These are phyloP conservation scores for Micropoecilia bifurca DNA, from an alignment of 2,797 vertebrate species.

Conservation along the genomic window DNA sequence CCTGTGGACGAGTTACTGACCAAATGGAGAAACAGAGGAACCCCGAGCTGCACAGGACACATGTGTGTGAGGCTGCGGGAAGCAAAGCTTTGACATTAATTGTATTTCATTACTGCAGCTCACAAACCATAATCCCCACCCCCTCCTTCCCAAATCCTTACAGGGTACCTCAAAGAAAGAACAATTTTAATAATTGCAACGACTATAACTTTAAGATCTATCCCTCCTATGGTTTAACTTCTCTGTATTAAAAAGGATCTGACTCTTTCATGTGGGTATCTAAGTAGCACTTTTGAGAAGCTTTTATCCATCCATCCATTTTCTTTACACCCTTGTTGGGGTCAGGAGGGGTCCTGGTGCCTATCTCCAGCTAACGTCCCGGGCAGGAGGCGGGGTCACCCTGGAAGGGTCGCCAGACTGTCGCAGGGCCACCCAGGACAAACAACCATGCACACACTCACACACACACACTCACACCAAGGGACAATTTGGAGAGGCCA, in stretches of 20 bases:
- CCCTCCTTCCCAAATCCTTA: background rate
- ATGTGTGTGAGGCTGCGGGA: conserved; percentile 13
- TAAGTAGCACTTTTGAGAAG: background rate
- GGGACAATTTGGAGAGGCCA: too few species aligned
- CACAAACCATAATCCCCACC: background rate
- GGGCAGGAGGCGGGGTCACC: too few species aligned
- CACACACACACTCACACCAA: too few species aligned
- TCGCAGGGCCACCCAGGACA: too few species aligned
- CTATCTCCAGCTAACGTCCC: too few species aligned
- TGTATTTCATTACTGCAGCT: conserved; percentile 19
- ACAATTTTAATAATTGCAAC: background rate
- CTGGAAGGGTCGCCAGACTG: too few species aligned
- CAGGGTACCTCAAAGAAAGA: conserved; percentile 2
- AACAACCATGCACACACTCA: too few species aligned
- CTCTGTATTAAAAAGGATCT: background rate
- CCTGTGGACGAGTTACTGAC: conserved; percentile 46
- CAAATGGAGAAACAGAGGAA: conserved; percentile 42
- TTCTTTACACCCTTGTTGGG: too few species aligned
- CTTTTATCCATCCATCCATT: background rate
- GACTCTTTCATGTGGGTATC: background rate
- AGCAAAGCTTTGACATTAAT: conserved; percentile 31
- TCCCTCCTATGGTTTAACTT: background rate
- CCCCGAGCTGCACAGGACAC: conserved; percentile 22
- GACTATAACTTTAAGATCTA: background rate
- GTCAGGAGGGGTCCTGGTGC: too few species aligned